Conservation (phyloP, 2,888 invertebrate species). For the Pinctada fucata region DNA sequence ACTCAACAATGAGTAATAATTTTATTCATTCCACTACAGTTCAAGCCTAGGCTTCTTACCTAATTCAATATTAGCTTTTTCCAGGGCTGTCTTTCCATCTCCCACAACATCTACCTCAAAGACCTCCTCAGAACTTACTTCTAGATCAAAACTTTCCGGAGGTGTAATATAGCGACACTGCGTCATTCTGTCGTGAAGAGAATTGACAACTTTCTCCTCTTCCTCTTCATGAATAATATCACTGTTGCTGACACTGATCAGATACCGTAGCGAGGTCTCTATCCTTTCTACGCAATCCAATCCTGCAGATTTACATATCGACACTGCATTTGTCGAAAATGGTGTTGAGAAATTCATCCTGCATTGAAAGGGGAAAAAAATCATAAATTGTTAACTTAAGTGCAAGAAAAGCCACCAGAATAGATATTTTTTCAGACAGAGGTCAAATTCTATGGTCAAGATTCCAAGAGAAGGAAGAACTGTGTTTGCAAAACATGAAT, state of each 20-base stretch:
- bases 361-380: slow-evolving; percentile 45
- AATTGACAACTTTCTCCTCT: slow-evolving; percentile 60
- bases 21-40: no score
- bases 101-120: slow-evolving; percentile 89
- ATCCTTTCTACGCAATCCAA: slow-evolving; percentile 86
- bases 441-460: no score
- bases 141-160: slow-evolving; percentile 80
- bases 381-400: neutral
- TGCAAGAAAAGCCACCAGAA: no score
- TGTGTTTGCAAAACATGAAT: no score
- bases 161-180: slow-evolving; percentile 88
- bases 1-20: no score
- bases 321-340: slow-evolving; percentile 96
- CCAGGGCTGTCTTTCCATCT: slow-evolving; percentile 87
- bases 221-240: slow-evolving; percentile 46
- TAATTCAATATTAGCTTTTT: slow-evolving; percentile 86
- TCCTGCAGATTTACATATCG: slow-evolving; percentile 92
- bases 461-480: no score
- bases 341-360: slow-evolving; percentile 90
- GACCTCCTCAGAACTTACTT: slow-evolving; percentile 83
- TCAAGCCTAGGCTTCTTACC: slow-evolving; percentile 78
- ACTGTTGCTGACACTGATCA: slow-evolving; percentile 71
- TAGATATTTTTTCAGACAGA: no score
- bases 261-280: slow-evolving; percentile 83
- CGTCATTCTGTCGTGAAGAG: slow-evolving; percentile 93